Percentiles rank a stretch among this genome's conserved stretches.
phyloP scores from a whole-genome alignment of 2,113 vertebrate species.

The Peromyscus leucopus region DNA sequence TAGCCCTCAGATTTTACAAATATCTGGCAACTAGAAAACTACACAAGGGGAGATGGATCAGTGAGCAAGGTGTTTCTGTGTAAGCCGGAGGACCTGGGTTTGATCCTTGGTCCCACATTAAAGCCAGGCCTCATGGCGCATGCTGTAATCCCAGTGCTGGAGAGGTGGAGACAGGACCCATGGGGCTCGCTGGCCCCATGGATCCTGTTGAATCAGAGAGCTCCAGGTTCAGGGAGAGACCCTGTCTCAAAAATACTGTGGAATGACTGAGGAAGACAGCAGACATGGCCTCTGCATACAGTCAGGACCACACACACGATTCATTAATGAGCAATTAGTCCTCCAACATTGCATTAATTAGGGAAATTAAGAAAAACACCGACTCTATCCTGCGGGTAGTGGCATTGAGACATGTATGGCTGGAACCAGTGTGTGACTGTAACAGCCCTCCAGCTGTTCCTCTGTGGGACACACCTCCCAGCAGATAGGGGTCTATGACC shows the following conservation, averaged over 20 bases:
- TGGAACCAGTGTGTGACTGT: fast-evolving
- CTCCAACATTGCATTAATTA: neutral
- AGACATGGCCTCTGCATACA: no score
- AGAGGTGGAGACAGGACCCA: no score
- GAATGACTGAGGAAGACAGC: neutral
- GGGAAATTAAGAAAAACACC: neutral
- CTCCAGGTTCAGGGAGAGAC: neutral
- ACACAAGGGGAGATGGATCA: neutral
- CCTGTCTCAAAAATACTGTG: neutral
- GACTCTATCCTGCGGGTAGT: neutral
- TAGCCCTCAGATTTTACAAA: neutral
- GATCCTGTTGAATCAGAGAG: neutral
- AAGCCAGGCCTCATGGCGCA: neutral
- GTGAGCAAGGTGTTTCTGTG: neutral
- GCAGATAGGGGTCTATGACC: neutral
- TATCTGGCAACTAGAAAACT: neutral
- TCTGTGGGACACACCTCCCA: fast-evolving
- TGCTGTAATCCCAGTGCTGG: neutral
- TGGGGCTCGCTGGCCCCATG: neutral
- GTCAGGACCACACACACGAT: neutral
- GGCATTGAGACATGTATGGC: fast-evolving
- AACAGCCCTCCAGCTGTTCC: neutral
- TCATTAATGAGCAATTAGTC: neutral
- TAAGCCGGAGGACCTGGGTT: neutral
- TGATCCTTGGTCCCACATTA: neutral